Evolutionary conservation across 2,888 invertebrate genomes (phyloP).

Genomic region (Lingula anatina): DNA sequence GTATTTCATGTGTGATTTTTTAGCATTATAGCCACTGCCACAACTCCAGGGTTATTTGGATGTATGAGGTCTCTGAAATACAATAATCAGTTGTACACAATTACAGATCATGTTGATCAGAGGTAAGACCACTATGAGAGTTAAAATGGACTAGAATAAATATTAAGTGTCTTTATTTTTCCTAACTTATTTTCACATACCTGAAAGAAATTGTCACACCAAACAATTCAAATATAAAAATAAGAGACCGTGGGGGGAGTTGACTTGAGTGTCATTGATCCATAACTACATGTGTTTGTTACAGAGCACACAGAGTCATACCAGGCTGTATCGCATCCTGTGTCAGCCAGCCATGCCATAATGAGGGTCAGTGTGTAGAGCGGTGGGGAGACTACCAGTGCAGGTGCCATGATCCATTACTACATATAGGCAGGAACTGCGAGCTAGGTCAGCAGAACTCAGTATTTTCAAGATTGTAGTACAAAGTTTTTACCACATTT

Average conservation of each 20-base stretch:
- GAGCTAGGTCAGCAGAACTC: constrained; percentile 71
- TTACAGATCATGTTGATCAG: constrained; percentile 63
- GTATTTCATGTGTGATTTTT: too few relatives aligned
- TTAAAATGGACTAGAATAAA: too few relatives aligned
- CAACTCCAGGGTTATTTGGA: constrained; percentile 73
- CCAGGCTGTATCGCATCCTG: constrained; percentile 92
- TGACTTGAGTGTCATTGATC: background rate
- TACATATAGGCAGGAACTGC: constrained; percentile 83
- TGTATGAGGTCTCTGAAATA: constrained; percentile 89
- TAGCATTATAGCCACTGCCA: too few relatives aligned
- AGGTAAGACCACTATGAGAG: constrained; percentile 18
- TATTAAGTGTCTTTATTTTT: too few relatives aligned
- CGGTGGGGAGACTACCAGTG: constrained; percentile 82
- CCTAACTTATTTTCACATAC: too few relatives aligned
- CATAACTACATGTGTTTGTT: background rate
- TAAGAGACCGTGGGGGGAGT: too few relatives aligned
- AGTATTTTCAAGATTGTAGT: too few relatives aligned
- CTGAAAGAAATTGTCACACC: too few relatives aligned
- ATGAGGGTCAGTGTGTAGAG: constrained; percentile 76
- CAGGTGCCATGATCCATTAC: constrained; percentile 87
- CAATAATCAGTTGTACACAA: constrained; percentile 83
- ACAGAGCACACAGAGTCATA: constrained; percentile 73
- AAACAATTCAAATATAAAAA: too few relatives aligned
- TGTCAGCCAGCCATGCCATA: constrained; percentile 88
- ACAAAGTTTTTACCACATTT: too few relatives aligned